A percentile compares a stretch with the other conserved stretches of the same genome.
Evolutionary conservation across 2,797 vertebrate genomes (phyloP).

Genomic region (Alcedo atthis): DNA sequence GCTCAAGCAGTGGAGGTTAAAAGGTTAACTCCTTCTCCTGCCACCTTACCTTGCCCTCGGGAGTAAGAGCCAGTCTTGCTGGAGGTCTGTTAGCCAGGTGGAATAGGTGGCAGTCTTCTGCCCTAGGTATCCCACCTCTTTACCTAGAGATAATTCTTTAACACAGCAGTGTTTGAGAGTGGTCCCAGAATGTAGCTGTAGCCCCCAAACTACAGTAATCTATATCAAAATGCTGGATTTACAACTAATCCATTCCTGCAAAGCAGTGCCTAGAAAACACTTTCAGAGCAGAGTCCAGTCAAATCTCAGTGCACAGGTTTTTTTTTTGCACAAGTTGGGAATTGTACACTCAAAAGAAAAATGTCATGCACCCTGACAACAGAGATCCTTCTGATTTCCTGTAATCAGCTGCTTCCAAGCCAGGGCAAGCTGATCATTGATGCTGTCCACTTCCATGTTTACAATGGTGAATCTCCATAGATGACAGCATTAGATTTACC

Average conservation of each 20-base stretch:
- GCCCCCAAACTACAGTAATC: rapidly evolving
- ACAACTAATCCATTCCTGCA: background rate
- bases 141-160: background rate
- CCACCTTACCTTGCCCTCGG: too few relatives aligned
- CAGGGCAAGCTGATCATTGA: background rate
- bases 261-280: background rate
- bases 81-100: background rate
- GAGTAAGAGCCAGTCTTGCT: background rate
- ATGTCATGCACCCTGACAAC: background rate
- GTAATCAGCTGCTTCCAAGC: background rate
- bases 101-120: background rate
- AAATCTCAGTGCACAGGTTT: background rate
- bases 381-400: background rate
- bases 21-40: background rate
- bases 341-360: background rate
- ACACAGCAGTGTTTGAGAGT: background rate
- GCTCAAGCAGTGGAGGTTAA: background rate
- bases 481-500: background rate
- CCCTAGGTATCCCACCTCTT: background rate
- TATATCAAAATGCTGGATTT: background rate
- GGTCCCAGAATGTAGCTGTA: background rate
- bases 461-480: background rate
- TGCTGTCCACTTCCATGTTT: background rate
- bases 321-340: background rate
- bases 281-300: background rate